Evolutionary conservation across 2,888 invertebrate species (phyloP).

Genomic region (Mystacides longicornis): DNA sequence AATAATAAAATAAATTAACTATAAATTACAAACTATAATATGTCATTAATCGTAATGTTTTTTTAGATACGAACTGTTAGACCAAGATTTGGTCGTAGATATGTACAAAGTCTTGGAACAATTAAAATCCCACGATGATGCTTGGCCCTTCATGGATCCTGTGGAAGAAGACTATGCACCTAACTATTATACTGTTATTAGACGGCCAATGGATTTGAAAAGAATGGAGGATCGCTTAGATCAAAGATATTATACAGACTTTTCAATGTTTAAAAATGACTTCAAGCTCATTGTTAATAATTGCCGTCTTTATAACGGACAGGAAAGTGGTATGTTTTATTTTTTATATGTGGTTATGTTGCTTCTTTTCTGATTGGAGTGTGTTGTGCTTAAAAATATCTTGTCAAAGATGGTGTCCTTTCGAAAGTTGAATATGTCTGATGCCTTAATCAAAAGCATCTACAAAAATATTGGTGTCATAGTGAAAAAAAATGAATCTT

Average conservation of each 20-base stretch:
- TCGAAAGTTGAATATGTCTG: too few relatives aligned
- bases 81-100: conserved; percentile 79
- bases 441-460: too few relatives aligned
- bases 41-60: background rate
- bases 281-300: conserved; percentile 90
- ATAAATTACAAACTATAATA: background rate
- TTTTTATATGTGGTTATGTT: background rate
- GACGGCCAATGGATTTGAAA: conserved; percentile 80
- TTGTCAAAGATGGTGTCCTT: too few relatives aligned
- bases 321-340: conserved; percentile 69
- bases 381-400: too few relatives aligned
- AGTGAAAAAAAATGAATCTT: too few relatives aligned
- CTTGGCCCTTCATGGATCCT: conserved; percentile 91
- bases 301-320: conserved; percentile 86
- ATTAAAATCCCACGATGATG: conserved; percentile 81
- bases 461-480: too few relatives aligned
- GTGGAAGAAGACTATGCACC: conserved; percentile 92
- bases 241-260: conserved; percentile 69
- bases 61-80: conserved; percentile 67
- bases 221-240: conserved; percentile 85
- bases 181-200: conserved; percentile 67
- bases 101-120: conserved; percentile 88
- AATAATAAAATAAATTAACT: background rate
- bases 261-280: conserved; percentile 77
- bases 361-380: too few relatives aligned